These are phyloP conservation scores for Lasius platythorax DNA, from an alignment of 2,888 invertebrate genomes.

Conservation along the genomic window DNA sequence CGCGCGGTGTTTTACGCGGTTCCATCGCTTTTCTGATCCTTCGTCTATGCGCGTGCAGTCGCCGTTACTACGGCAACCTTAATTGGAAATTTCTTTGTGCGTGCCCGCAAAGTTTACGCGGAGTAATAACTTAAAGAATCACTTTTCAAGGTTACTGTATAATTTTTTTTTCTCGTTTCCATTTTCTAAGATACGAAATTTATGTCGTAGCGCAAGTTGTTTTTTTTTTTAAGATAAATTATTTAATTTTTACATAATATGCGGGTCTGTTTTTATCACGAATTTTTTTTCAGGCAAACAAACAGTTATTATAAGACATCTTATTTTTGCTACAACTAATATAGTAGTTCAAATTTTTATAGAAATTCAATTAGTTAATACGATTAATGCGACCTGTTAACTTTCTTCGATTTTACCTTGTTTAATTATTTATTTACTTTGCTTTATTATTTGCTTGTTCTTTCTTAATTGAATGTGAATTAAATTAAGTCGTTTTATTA, in stretches of 20 bases:
- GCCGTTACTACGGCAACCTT: constrained; percentile 40
- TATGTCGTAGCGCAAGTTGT: neutral
- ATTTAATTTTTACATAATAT: neutral
- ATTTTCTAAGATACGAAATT: neutral
- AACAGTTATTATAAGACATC: neutral
- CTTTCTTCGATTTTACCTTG: neutral
- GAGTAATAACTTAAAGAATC: constrained; percentile 24
- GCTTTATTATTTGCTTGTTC: neutral
- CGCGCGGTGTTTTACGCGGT: constrained; percentile 37
- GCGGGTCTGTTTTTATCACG: neutral
- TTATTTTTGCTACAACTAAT: neutral
- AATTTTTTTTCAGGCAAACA: neutral
- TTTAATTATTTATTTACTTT: neutral
- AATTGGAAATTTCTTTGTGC: constrained; percentile 52
- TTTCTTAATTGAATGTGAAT: neutral
- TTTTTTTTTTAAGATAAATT: neutral
- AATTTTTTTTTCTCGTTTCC: constrained; percentile 2
- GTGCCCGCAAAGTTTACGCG: constrained; percentile 15
- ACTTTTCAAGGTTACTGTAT: constrained; percentile 16
- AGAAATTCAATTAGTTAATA: neutral
- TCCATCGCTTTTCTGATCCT: constrained; percentile 30
- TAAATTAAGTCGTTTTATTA: neutral
- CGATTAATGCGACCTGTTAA: neutral
- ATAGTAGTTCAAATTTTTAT: neutral
- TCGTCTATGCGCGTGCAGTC: constrained; percentile 21